Evolutionary conservation across 2,113 vertebrate genomes (phyloP).

Genomic region (Cyanoramphus novaezelandiae): DNA sequence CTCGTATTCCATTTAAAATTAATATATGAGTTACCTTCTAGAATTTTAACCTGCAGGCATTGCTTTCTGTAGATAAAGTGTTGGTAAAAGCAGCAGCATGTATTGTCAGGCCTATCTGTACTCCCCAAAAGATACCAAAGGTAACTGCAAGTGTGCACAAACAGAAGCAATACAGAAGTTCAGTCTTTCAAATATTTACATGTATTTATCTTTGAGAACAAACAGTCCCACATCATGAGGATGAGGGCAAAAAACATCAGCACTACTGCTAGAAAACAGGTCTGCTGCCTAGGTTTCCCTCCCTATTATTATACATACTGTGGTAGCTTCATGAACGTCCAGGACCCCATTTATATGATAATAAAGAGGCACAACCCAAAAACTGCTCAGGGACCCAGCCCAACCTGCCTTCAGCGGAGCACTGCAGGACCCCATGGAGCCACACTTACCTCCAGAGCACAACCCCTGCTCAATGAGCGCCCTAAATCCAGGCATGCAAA

Average conservation of each 20-base stretch:
- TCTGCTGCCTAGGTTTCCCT: background rate
- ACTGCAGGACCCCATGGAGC: background rate
- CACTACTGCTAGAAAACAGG: background rate
- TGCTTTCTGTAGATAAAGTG: background rate
- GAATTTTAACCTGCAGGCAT: background rate
- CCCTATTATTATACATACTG: background rate
- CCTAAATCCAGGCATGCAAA: background rate
- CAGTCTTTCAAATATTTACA: background rate
- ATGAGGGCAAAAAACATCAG: background rate
- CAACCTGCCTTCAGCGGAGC: background rate
- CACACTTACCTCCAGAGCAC: background rate
- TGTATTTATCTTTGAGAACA: background rate
- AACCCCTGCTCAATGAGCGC: fast-evolving
- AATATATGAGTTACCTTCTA: background rate
- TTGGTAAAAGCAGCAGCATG: background rate
- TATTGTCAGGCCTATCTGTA: background rate
- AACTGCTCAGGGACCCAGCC: background rate
- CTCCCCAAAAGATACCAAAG: background rate
- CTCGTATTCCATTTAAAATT: background rate
- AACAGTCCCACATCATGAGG: background rate
- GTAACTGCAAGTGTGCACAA: background rate
- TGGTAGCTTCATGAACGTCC: background rate
- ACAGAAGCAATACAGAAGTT: background rate
- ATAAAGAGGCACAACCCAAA: background rate
- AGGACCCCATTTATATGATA: background rate